Base-by-base conservation (phyloP, 2,888 invertebrate species). In the Tiphia femorata region DNA sequence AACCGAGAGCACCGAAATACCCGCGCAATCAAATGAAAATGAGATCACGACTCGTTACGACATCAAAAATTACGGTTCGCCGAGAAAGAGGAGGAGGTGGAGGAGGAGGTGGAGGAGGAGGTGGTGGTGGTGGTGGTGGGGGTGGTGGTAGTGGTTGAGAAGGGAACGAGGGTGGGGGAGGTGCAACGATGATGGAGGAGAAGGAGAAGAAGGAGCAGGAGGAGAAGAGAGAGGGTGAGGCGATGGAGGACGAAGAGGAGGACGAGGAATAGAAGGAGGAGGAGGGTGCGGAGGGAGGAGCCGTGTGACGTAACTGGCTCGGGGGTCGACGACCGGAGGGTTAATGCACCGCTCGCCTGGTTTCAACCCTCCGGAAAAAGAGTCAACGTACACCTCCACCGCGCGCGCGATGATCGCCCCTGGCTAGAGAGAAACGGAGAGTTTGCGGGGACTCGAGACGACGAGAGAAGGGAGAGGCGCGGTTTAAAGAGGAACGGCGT, bases 11-110 rank as follows among this genome's bases (percentile, higher is more conserved):
- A 69, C 80, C 76, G 74, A 80, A 79, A 80, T 80, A 80, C 73
- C 67, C 69, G 80, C 70, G 82, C 82, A 81, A 83, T 83, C 80
- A 80, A 82, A 83, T 79, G 83, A 83, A 83, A 83, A 83, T 83
- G 83, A 82, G 83, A 82, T 83, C 83, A 81, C 79, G 81, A 82
- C 78, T 81, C 78, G 82, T 80, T 81, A 81, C 82, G 78, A 80
- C 81, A 82, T 81, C 79, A 83, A 82, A 82, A 81, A 80, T 80
- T 80, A 77, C 74, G 78, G 73, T 69, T 62, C 63, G 43, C 49
- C 41, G 57, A 19, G 35, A 44, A 57, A 14, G 40, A 21, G 23
- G 20, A 2, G 41, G 46, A 37, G 54, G 41, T 50, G 54, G 48
- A 25, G 47, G 27, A 50, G 30, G 25, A 29, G 44, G 14, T 33